phyloP scores from a whole-genome alignment of 2,888 invertebrate genomes.

The Nudaria mundana region DNA sequence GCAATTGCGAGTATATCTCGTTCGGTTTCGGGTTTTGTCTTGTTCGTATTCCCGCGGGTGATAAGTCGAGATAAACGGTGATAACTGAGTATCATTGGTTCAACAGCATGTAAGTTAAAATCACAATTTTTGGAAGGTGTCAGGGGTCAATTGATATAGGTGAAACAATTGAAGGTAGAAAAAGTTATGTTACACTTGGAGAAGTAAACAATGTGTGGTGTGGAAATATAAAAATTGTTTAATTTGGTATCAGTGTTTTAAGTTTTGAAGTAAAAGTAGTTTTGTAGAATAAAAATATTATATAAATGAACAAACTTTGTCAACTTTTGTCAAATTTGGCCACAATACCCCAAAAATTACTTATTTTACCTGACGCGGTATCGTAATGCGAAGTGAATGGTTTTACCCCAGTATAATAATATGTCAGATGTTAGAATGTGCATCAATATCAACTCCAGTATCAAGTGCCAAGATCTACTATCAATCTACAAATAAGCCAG shows the following conservation, averaged over 20 bases:
- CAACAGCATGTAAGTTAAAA: conserved; percentile 65
- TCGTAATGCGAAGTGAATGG: too few species aligned
- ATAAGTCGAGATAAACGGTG: conserved; percentile 54
- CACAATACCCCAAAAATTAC: too few species aligned
- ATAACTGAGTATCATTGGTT: conserved; percentile 53
- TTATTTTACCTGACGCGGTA: too few species aligned
- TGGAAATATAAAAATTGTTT: neutral
- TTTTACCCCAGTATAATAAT: too few species aligned
- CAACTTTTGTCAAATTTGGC: too few species aligned
- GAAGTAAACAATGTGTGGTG: neutral
- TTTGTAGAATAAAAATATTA: too few species aligned
- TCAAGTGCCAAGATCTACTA: too few species aligned
- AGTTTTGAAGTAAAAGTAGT: too few species aligned
- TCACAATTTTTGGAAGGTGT: conserved; percentile 24
- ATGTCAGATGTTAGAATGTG: too few species aligned
- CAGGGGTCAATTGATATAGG: conserved; percentile 9
- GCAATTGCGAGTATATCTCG: conserved; percentile 55
- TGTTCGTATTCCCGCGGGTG: conserved; percentile 56
- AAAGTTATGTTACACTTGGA: neutral
- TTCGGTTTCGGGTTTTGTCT: conserved; percentile 40
- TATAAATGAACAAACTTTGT: too few species aligned
- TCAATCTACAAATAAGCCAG: neutral
- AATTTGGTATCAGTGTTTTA: neutral
- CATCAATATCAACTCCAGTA: too few species aligned
- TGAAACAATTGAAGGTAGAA: conserved; percentile 14